Base-by-base conservation (phyloP, 30 jellyfish, hydroid and myxozoan genomes). In the Hydractinia symbiolongicarpus region DNA sequence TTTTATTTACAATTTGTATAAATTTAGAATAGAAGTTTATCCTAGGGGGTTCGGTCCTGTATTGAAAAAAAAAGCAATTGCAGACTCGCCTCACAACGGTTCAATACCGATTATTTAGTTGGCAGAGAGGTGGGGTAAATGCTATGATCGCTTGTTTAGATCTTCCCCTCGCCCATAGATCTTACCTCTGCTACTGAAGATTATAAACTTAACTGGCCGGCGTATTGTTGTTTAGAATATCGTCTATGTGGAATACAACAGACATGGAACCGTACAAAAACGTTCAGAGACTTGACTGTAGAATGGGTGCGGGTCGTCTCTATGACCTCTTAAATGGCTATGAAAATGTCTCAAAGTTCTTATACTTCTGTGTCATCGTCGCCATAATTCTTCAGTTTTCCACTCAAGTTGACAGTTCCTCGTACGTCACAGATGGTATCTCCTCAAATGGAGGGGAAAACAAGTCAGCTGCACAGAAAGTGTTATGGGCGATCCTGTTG, bases 361-460 rank as follows among this genome's bases (percentile, higher is more conserved):
- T 72, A 7, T 7, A 21, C 10, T 21, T 72, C 7, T 21, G 30
- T 17, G 58, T 58, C 6, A 72, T 72, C 6, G 53, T 72, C 19
- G 30, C 81, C 7, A 21, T 72, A 58, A 17, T 72, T 49, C n/a
- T 72, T 21, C 50, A 21, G 30, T 72, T 21, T 53, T 21, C 81
- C 7, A 72, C 81, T 1, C 30, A 58, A 15, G 30, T 58, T 7
- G 81, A 72, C 50, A 72, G 81, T 15, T 15, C 81, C 60, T 72
- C 81, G 58, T 72, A 17, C 44, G 81, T 72, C 15, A 53, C 50
- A 15, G 81, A 72, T 1, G 16, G 81, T 58, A 72, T 72, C 6
- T 49, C 81, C 0, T 40, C 81, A 8, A 72, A 72, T 15, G 81
- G 81, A n/a, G 81, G 50, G 50, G 53, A 17, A 72, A 51, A 72